These are phyloP conservation scores for Galerucella nymphaeae DNA, from an alignment of 2,888 invertebrate genomes.

Conservation along the genomic window DNA sequence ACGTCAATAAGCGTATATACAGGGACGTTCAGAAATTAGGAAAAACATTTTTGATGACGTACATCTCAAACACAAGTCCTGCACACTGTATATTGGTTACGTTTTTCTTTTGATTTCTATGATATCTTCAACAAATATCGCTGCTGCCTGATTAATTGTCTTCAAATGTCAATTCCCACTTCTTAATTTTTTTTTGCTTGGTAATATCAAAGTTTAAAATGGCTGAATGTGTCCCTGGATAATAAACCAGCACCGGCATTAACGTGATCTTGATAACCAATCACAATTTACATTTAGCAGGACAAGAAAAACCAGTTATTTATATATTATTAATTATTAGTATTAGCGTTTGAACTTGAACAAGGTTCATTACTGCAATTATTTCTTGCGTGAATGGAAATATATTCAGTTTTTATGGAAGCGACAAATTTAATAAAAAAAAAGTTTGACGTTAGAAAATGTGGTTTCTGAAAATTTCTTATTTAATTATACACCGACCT, in stretches of 20 bases:
- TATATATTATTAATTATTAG: constrained; percentile 54
- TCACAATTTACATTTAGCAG: constrained; percentile 44
- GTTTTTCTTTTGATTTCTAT: too few species aligned
- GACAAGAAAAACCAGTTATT: constrained; percentile 55
- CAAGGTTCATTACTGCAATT: constrained; percentile 54
- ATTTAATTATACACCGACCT: too few species aligned
- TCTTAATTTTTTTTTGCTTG: too few species aligned
- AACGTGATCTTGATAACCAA: constrained; percentile 40
- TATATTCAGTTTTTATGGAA: constrained; percentile 21
- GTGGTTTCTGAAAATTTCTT: not conserved
- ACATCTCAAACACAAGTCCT: too few species aligned
- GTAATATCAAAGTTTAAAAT: not conserved
- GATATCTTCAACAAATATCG: too few species aligned
- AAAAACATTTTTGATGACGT: too few species aligned
- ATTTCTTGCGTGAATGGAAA: constrained; percentile 48
- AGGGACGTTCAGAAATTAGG: too few species aligned
- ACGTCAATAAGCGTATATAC: too few species aligned
- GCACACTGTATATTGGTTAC: too few species aligned
- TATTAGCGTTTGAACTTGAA: constrained; percentile 52
- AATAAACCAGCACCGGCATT: constrained; percentile 10
- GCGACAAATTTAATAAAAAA: not conserved
- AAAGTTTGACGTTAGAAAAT: not conserved
- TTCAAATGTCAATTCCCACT: too few species aligned
- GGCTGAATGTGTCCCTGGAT: not conserved
- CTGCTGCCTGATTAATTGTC: too few species aligned